A percentile compares a stretch with the other conserved stretches of the same genome.
Evolutionary conservation across 1,140 invertebrate genomes (phyloP).

Genomic region (Aradophagus sp.): DNA sequence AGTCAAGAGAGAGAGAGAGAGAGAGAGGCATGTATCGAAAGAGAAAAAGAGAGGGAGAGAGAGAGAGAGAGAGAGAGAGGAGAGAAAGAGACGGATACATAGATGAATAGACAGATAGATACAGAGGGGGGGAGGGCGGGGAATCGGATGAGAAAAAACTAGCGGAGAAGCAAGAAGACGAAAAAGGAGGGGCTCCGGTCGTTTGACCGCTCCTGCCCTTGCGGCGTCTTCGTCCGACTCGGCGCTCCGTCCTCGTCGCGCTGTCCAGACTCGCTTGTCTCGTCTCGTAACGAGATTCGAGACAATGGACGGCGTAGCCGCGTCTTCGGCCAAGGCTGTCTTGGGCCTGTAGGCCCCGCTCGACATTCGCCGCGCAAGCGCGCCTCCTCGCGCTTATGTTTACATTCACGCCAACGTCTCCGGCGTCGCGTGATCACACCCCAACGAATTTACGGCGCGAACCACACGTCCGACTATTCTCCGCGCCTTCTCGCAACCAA

Average conservation of each 20-base stretch:
- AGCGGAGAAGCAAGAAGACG: conserved; percentile 56
- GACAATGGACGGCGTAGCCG: conserved; percentile 72
- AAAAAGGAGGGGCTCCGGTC: conserved; percentile 34
- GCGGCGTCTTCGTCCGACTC: conserved; percentile 20
- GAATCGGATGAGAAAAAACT: conserved; percentile 21
- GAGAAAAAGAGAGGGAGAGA: too few relatives aligned
- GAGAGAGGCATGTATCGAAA: too few relatives aligned
- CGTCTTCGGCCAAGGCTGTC: conserved; percentile 71
- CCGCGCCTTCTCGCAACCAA: too few relatives aligned
- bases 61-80: too few relatives aligned
- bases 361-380: conserved; percentile 56
- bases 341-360: conserved; percentile 56
- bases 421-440: conserved; percentile 25
- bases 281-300: conserved; percentile 73
- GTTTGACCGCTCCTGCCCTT: conserved; percentile 54
- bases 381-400: conserved; percentile 42
- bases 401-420: conserved; percentile 35
- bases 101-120: too few relatives aligned
- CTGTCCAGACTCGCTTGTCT: conserved; percentile 62
- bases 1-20: too few relatives aligned
- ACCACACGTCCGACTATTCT: conserved; percentile 26
- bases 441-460: conserved; percentile 43
- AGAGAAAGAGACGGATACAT: too few relatives aligned
- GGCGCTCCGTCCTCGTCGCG: conserved; percentile 12
- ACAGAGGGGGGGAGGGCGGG: too few relatives aligned